phyloP scores from a whole-genome alignment of 2,113 vertebrate genomes.

The Gila orcuttii region DNA sequence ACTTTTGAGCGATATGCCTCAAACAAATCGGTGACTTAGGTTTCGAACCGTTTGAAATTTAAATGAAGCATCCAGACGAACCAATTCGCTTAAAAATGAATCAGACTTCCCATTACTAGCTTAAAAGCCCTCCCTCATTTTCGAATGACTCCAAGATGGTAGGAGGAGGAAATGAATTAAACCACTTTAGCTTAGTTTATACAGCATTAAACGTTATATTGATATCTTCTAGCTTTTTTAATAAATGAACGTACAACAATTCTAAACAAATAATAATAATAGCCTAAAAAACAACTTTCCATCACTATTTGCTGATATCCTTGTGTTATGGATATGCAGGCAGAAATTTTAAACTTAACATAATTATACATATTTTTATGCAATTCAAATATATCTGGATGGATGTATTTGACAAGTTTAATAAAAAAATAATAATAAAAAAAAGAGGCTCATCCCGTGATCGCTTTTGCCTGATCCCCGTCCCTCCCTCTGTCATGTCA shows the following conservation, averaged over 20 bases:
- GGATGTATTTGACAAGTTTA: not conserved
- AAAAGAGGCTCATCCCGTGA: not conserved
- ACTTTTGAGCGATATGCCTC: not conserved
- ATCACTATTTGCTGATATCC: not conserved
- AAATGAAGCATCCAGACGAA: not conserved
- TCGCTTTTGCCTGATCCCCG: not conserved
- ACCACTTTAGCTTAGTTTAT: not conserved
- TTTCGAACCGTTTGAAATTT: not conserved
- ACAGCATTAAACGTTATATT: not conserved
- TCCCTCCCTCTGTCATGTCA: conserved; percentile 9
- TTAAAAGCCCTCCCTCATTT: not conserved
- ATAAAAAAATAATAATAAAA: not conserved
- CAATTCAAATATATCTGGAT: not conserved
- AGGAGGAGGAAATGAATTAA: not conserved
- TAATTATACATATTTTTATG: not conserved
- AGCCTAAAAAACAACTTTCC: not conserved
- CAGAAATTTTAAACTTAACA: not conserved
- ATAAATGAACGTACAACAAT: not conserved
- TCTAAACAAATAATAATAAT: not conserved
- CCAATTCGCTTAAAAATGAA: conserved; percentile 26
- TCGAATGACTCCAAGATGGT: conserved; percentile 29
- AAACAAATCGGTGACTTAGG: not conserved
- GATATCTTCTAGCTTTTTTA: not conserved
- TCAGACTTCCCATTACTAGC: not conserved
- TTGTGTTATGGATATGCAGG: not conserved